Evolutionary conservation across 2,113 vertebrate species (phyloP).

Genomic region (Leptocoma aspasia): DNA sequence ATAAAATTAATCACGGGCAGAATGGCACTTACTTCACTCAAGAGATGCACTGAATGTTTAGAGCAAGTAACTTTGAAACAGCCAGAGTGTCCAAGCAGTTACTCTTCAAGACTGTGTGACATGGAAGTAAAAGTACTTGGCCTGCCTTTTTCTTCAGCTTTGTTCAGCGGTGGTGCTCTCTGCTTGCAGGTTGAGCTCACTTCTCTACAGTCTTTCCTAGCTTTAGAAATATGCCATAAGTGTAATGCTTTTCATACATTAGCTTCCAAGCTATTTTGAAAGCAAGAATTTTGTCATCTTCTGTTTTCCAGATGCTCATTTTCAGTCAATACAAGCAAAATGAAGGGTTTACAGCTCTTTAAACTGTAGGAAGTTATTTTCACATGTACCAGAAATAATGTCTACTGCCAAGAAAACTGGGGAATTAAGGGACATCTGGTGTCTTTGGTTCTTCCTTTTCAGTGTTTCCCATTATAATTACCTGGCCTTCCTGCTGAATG

Average conservation of each 20-base stretch:
- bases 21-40: background rate
- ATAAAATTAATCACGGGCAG: background rate
- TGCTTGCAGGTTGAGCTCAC: fast-evolving
- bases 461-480: background rate
- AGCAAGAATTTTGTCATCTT: background rate
- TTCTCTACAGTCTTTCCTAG: background rate
- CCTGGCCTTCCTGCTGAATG: background rate
- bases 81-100: background rate
- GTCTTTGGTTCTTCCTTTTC: background rate
- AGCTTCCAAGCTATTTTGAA: background rate
- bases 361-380: background rate
- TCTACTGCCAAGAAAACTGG: background rate
- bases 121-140: background rate
- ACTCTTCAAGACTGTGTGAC: background rate
- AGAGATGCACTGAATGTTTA: background rate
- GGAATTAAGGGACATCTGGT: background rate
- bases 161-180: background rate
- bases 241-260: background rate
- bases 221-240: background rate
- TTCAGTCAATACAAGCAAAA: background rate
- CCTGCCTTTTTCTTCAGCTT: background rate
- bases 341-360: background rate
- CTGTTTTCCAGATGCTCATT: background rate
- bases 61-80: background rate
- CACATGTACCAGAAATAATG: background rate